Conservation (phyloP, 2,888 invertebrate genomes). For the Drepanosiphum platanoidis region DNA sequence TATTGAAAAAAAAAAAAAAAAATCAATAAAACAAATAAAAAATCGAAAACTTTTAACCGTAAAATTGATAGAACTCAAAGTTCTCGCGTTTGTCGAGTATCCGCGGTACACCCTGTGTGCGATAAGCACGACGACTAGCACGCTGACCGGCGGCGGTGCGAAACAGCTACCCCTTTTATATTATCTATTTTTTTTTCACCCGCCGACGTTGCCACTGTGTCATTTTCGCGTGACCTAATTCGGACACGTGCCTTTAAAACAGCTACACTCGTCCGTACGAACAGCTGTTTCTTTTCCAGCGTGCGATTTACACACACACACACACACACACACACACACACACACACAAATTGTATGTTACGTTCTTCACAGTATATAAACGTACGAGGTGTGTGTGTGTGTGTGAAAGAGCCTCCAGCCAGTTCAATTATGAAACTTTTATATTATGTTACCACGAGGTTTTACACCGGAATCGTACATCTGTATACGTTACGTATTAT, state of each 20-base stretch:
- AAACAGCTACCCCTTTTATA: not conserved
- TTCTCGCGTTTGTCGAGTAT: too few species aligned
- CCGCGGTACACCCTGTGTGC: too few species aligned
- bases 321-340: too few species aligned
- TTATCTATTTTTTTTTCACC: not conserved
- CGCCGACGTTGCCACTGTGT: not conserved
- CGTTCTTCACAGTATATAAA: not conserved
- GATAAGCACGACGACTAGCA: not conserved
- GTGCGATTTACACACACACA: not conserved
- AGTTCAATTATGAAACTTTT: not conserved
- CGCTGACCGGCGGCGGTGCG: too few species aligned
- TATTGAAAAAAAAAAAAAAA: too few species aligned
- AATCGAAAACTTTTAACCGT: too few species aligned
- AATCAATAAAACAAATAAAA: too few species aligned
- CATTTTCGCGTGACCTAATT: conserved; percentile 7
- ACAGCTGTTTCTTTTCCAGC: not conserved
- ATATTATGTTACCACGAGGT: not conserved
- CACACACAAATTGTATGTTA: not conserved
- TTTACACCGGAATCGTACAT: not conserved
- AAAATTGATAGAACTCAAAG: too few species aligned
- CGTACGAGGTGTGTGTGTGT: not conserved
- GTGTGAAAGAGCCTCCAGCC: not conserved
- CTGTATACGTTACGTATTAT: not conserved
- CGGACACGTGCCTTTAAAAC: not conserved
- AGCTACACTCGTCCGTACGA: not conserved